A percentile compares a stretch with the other conserved stretches of the same genome.
phyloP scores from a whole-genome alignment of 2,797 vertebrate species.

The Poeciliopsis turneri region DNA sequence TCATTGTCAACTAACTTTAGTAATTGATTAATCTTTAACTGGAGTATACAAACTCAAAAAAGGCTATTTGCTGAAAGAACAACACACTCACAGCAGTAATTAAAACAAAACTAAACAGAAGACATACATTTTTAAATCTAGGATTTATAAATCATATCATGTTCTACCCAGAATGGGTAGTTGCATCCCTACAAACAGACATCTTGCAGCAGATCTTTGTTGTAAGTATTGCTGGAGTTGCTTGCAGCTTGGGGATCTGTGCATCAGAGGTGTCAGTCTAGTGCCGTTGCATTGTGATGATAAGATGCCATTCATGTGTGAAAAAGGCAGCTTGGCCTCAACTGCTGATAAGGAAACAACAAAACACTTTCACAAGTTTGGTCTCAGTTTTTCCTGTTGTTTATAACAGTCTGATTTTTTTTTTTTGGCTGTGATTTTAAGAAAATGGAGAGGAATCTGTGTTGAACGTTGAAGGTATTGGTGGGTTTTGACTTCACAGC shows the following conservation, averaged over 20 bases:
- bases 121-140: too few relatives aligned
- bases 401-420: not conserved
- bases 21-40: too few relatives aligned
- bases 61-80: too few relatives aligned
- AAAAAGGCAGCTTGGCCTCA: not conserved
- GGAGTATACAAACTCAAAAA: too few relatives aligned
- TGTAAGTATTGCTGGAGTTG: not conserved
- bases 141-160: too few relatives aligned
- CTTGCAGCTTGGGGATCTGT: not conserved
- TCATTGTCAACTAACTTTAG: too few relatives aligned
- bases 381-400: not conserved
- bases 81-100: too few relatives aligned
- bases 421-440: slow-evolving; percentile 6
- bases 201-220: too few relatives aligned
- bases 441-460: not conserved
- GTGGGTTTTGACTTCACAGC: slow-evolving; percentile 9
- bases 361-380: not conserved
- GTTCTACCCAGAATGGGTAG: too few relatives aligned
- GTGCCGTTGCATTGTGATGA: slow-evolving; percentile 6
- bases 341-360: slow-evolving; percentile 29
- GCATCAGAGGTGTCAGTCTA: slow-evolving; percentile 1
- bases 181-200: too few relatives aligned
- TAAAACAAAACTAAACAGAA: too few relatives aligned
- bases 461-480: not conserved
- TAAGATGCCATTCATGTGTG: slow-evolving; percentile 41